Evolutionary conservation across 1,140 invertebrate genomes (phyloP), one percentile per base, ranked within the genome.

Genomic region (Drosophila subpulchrella): DNA sequence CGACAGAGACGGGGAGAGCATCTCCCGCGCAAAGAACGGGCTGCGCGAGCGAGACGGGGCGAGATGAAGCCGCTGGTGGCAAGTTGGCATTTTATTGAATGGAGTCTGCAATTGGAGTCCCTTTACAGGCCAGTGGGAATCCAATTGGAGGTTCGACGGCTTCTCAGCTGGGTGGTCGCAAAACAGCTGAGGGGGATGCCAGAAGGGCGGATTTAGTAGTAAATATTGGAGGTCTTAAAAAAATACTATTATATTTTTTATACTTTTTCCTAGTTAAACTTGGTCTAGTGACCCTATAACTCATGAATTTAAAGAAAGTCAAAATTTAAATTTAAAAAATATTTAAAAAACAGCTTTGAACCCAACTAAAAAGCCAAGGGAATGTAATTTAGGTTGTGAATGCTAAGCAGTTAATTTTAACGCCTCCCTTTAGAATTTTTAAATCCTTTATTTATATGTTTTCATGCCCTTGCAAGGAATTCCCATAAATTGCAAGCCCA

Each of bases 181-280:
- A 68, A 11, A 10, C 75, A 82, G 75, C 83, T 86, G 75, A 66
- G 55, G 24, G 59, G 6, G 79, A 50, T 88, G 80, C 80, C 83
- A 88, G 54, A 42, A 44, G 30, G 67, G 32, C 3, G 42, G 38
- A 71, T 41, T 57, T 20, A 71, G 27, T 20, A 30, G n/a, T 2
- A 0, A 4, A 32, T 20, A 11, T 20, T 17, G 13, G 30, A n/a
- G n/a, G 3, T n/a, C 2, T 10, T 1, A 1, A 6, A 36, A 54
- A 34, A 32, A 12, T 12, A n/a, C 13, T 3, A 44, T 8, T 6
- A 24, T 20, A 0, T 11, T 15, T 41, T 32, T n/a, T 30, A 1
- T 32, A 15, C 7, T 6, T 17, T 44, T 17, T 44, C 7, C 3
- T 4, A 6, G 20, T 6, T 8, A 15, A n/a, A 8, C 24, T 24